A percentile compares a stretch with the other conserved stretches of the same genome.
These are phyloP conservation scores for Platycnemis pennipes DNA, from an alignment of 2,888 invertebrate genomes.

Conservation along the genomic window DNA sequence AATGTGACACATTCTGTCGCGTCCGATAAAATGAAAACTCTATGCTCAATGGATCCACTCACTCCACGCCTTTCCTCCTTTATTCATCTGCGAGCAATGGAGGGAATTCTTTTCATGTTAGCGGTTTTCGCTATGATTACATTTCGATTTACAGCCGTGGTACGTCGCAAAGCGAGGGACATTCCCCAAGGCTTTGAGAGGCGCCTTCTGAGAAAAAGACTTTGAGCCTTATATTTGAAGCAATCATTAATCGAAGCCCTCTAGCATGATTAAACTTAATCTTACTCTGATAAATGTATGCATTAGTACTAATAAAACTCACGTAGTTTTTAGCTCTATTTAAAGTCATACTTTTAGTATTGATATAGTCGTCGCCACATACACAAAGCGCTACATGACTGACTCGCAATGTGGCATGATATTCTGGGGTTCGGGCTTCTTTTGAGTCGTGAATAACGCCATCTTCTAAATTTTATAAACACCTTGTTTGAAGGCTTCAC, in stretches of 20 bases:
- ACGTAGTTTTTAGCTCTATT: too few species aligned
- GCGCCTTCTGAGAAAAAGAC: background rate
- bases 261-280: background rate
- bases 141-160: background rate
- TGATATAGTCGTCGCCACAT: too few species aligned
- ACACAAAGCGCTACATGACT: too few species aligned
- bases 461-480: too few species aligned
- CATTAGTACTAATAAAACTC: too few species aligned
- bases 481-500: too few species aligned
- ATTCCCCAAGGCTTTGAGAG: background rate
- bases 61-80: background rate
- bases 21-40: constrained; percentile 45
- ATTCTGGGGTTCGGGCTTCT: too few species aligned
- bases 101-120: constrained; percentile 22
- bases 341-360: too few species aligned
- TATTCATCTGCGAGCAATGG: background rate
- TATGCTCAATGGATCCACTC: constrained; percentile 20
- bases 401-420: too few species aligned
- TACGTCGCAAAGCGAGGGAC: background rate
- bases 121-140: constrained; percentile 27
- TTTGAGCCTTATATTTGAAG: background rate
- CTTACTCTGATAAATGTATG: too few species aligned
- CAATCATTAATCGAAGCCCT: background rate
- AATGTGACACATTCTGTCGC: constrained; percentile 54
- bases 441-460: too few species aligned